Base-by-base conservation (phyloP, 2,888 invertebrate species). In the Drosophila koepferae region DNA sequence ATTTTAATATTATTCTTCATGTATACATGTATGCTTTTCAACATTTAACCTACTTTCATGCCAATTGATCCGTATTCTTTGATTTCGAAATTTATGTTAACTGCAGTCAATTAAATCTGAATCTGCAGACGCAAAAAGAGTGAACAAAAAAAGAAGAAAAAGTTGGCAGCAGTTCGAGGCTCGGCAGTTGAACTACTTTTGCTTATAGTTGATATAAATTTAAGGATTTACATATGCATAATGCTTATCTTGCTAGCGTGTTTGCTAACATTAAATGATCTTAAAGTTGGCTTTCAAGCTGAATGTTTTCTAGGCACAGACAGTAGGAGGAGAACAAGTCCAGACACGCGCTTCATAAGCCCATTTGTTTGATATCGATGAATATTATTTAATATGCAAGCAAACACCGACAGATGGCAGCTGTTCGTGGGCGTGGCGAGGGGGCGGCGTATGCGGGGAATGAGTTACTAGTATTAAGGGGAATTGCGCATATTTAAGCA, bases 331-430 rank as follows among this genome's bases (percentile, higher is more conserved):
- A 3, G 23, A 23, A 23, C 23, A 23, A 23, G 23, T 3, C 23
- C 2, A 20, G 54, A 58, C 56, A 63, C 66, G 64, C 62, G 74
- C 79, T 84, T 67, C 70, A 88, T 85, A 82, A 85, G 82, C 77
- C 69, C 86, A 72, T 88, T 75, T 86, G 28, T 75, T 77, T 75
- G 82, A 77, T 82, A 82, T 90, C 89, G 80, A 82, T 85, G 82
- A 74, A 80, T 85, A 79, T 77, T 79, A 76, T 69, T 85, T 79
- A 74, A 80, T 71, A 68, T 67, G 69, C 54, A 70, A 46, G 65
- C 60, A 75, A 60, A 65, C 49, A 54, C 40, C 56, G 63, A 58
- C 54, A 70, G 77, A 60, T 68, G 80, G 54, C 44, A 48, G 46
- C n/a, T 20, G 31, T 31, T 10, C 36, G 28, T 4, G 6, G 60